These are phyloP conservation scores for Orthonyx spaldingii DNA, from an alignment of 2,113 vertebrate genomes.

Conservation along the genomic window DNA sequence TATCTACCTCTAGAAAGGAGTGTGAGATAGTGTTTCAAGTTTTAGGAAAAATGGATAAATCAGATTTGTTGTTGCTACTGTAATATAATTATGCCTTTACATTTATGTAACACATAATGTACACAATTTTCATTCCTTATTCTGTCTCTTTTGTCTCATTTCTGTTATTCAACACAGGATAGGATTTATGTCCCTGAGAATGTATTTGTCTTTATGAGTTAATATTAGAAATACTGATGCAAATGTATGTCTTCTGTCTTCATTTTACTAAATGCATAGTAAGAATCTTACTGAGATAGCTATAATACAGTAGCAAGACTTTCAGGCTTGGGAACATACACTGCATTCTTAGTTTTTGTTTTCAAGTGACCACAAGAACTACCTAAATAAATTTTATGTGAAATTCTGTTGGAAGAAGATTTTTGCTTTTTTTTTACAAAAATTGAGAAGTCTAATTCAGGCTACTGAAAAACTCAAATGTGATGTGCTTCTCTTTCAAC, in stretches of 20 bases:
- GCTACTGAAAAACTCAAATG: neutral
- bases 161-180: neutral
- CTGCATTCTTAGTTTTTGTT: neutral
- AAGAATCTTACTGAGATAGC: neutral
- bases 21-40: neutral
- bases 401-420: neutral
- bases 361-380: neutral
- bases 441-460: neutral
- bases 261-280: neutral
- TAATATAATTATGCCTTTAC: neutral
- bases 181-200: neutral
- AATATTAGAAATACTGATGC: neutral
- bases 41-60: neutral
- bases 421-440: neutral
- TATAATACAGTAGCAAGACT: neutral
- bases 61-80: neutral
- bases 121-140: neutral
- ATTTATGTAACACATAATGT: neutral
- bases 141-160: neutral
- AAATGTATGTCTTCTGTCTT: neutral
- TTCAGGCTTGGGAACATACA: neutral
- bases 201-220: neutral
- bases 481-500: neutral
- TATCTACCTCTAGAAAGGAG: neutral
- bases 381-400: neutral